A percentile compares a stretch with the other conserved stretches of the same genome.
phyloP scores from a whole-genome alignment of 1,140 invertebrate genomes.

The Melitaea cinxia region DNA sequence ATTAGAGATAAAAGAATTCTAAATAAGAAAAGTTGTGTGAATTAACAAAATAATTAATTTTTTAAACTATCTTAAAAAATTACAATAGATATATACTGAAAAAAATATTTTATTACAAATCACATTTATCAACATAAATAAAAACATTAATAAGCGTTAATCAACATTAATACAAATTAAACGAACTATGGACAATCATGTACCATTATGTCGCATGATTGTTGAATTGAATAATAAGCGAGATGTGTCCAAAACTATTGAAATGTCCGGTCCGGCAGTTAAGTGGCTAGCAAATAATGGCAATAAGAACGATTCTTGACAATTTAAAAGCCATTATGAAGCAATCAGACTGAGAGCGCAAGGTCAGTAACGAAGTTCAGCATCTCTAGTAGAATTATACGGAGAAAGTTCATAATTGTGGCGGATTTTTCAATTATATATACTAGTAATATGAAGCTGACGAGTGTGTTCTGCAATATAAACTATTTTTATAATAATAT shows the following conservation, averaged over 20 bases:
- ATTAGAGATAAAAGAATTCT: no score
- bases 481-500: no score
- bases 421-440: background rate
- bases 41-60: no score
- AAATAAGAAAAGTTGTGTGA: no score
- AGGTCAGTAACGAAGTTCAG: constrained; percentile 45
- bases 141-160: background rate
- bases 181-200: constrained; percentile 6
- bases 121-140: background rate
- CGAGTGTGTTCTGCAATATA: no score
- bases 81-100: no score
- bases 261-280: constrained; percentile 44
- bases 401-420: constrained; percentile 17
- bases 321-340: constrained; percentile 70
- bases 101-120: no score
- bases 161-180: background rate
- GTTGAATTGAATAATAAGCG: constrained; percentile 46
- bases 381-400: background rate
- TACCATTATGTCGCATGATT: constrained; percentile 24
- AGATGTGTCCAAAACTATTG: constrained; percentile 42
- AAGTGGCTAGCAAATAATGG: constrained; percentile 44
- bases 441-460: no score
- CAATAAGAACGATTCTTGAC: constrained; percentile 54
- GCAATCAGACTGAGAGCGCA: constrained; percentile 54
- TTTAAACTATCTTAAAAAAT: no score